Evolutionary conservation across 1,140 invertebrate genomes (phyloP).

Genomic region (Solenopsis invicta): DNA sequence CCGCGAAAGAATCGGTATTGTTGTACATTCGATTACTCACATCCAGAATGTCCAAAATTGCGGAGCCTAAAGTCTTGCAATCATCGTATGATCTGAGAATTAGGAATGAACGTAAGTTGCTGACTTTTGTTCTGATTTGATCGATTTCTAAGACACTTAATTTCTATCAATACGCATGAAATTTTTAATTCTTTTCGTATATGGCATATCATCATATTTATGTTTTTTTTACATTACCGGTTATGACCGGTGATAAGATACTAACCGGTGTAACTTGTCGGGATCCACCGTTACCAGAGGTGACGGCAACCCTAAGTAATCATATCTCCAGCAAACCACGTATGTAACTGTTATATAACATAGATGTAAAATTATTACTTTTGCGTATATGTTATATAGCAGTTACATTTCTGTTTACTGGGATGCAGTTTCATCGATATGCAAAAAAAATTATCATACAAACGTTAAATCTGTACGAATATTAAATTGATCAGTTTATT

Average conservation of each 20-base stretch:
- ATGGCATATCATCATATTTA: not conserved
- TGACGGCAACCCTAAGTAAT: not conserved
- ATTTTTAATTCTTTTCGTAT: slow-evolving; percentile 12
- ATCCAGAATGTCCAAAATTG: not conserved
- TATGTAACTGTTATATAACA: too few species aligned
- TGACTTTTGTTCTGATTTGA: slow-evolving; percentile 3
- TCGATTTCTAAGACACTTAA: not conserved
- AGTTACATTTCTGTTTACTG: too few species aligned
- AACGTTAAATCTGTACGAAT: slow-evolving; percentile 24
- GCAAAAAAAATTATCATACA: slow-evolving; percentile 16
- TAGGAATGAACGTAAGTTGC: slow-evolving; percentile 22
- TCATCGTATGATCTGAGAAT: not conserved
- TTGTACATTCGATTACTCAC: not conserved
- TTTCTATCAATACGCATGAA: slow-evolving; percentile 30
- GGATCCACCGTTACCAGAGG: not conserved
- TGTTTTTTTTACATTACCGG: not conserved
- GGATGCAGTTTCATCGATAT: not conserved
- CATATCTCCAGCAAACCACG: too few species aligned
- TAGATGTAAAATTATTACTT: too few species aligned
- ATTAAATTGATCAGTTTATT: slow-evolving; percentile 15
- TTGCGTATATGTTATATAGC: too few species aligned
- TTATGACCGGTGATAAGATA: not conserved
- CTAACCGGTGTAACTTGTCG: not conserved
- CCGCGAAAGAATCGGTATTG: not conserved
- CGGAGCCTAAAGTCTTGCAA: not conserved